These are phyloP conservation scores for Seladonia tumulorum DNA, from an alignment of 2,888 invertebrate species.

Conservation along the genomic window DNA sequence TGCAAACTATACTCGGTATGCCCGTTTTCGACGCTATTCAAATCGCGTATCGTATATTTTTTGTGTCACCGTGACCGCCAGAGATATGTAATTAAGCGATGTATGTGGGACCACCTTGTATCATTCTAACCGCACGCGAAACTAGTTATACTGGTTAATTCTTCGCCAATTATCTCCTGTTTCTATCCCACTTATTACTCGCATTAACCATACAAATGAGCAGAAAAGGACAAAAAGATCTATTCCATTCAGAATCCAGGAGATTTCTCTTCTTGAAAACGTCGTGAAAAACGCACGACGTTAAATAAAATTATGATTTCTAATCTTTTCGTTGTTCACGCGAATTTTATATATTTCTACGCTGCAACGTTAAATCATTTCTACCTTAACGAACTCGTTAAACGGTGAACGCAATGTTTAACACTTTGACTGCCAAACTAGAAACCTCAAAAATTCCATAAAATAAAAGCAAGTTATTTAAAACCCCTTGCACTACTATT, in stretches of 20 bases:
- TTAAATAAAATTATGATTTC: background rate
- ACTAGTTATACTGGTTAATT: conserved; percentile 15
- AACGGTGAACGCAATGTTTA: too few species aligned
- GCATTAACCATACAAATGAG: background rate
- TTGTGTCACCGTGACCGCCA: background rate
- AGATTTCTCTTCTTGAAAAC: background rate
- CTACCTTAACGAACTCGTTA: too few species aligned
- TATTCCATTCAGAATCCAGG: background rate
- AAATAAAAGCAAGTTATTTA: too few species aligned
- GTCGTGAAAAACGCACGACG: background rate
- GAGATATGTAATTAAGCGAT: background rate
- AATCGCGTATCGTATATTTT: background rate
- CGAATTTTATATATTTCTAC: background rate
- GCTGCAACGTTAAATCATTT: background rate
- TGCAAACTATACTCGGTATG: background rate
- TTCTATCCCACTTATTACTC: background rate
- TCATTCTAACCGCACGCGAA: background rate
- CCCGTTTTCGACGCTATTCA: background rate
- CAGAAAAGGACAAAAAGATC: background rate
- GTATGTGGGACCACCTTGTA: background rate
- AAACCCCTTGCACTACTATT: too few species aligned
- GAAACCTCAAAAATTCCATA: too few species aligned
- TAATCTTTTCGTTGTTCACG: background rate
- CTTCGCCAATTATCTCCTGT: background rate
- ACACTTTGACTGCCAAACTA: too few species aligned